These are phyloP conservation scores for Heliconius hewitsoni DNA, from an alignment of 1,140 invertebrate species.

Conservation along the genomic window DNA sequence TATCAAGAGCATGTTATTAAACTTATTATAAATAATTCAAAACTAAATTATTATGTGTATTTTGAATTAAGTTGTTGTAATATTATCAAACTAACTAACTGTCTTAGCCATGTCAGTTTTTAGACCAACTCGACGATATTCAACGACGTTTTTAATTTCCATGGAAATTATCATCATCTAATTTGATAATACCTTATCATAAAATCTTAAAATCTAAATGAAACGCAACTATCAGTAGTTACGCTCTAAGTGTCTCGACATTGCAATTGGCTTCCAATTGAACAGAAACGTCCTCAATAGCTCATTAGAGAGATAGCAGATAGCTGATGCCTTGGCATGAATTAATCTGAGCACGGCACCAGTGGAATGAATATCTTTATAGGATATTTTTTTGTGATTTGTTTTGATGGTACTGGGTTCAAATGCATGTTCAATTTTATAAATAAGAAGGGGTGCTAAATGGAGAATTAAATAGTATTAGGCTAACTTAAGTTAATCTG, in stretches of 20 bases:
- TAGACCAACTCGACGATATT: no score
- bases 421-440: background rate
- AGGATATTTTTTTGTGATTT: background rate
- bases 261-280: conserved; percentile 12
- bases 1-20: no score
- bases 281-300: conserved; percentile 15
- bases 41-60: no score
- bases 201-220: background rate
- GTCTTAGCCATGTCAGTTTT: no score
- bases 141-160: no score
- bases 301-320: conserved; percentile 17
- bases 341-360: conserved; percentile 7
- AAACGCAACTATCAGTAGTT: background rate
- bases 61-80: no score
- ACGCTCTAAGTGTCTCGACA: conserved; percentile 3
- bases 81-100: no score
- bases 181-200: background rate
- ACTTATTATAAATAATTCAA: no score
- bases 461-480: no score
- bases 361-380: background rate
- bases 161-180: no score
- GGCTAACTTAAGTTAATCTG: no score
- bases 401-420: background rate
- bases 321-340: conserved; percentile 16
- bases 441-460: no score